Base-by-base conservation (phyloP, 2,113 vertebrate species). In the Apeltes quadracus region DNA sequence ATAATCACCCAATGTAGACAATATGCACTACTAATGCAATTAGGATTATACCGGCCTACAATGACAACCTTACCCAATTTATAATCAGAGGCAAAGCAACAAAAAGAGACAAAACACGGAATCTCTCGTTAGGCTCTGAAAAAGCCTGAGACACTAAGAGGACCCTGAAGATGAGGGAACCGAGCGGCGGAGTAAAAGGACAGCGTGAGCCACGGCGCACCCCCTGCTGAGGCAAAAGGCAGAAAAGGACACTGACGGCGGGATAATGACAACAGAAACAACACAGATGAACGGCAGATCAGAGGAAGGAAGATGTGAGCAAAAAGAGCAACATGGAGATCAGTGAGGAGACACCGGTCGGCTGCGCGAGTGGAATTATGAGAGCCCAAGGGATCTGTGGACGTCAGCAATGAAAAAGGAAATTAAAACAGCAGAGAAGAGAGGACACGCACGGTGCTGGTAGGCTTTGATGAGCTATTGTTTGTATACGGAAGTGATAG, bases 241-340 rank as follows among this genome's bases (percentile, higher is more conserved):
- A 62, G 55, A 81, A 41, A 69, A 43, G 43, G 25, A 65, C 69
- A 61, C 57, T 32, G 79, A 74, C 72, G 46, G 67, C 27, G 1
- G 59, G 62, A 77, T 81, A 83, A 83, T 72, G 82, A 76, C 48
- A 83, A 61, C 75, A 79, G 59, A 72, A 74, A 78, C 10, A 12
- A 64, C 18, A 13, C 29, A 53, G 64, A 81, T 73, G 57, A 84
- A 84, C 78, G 64, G 66, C 63, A 78, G 66, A 86, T 82, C 83
- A 83, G 72, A 83, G 46, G 61, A 23, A 75, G 68, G 68, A 56
- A 75, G 67, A 69, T 67, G 76, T 77, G 70, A 81, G 72, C 69
- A 76, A 46, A 79, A 62, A 68, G 23, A 76, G 64, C 3, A 32
- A 66, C 34, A 68, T 1, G 46, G 62, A 79, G 72, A 81, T 77